These are phyloP conservation scores for Sweltsa coloradensis DNA, from an alignment of 1,140 invertebrate genomes.

Conservation along the genomic window DNA sequence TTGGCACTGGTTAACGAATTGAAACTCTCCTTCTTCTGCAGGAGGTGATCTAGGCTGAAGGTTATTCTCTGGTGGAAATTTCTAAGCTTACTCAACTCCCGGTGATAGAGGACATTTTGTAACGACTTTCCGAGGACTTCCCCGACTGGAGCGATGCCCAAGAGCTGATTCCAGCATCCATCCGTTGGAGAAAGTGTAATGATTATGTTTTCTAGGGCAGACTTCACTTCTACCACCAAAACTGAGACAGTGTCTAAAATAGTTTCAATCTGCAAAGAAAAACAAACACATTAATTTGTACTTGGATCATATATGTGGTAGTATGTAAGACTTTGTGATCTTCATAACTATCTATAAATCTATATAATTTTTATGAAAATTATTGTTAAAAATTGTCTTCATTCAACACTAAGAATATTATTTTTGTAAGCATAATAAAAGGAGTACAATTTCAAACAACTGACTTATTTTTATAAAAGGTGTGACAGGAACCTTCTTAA, in stretches of 20 bases:
- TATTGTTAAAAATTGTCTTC: too few species aligned
- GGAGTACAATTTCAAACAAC: too few species aligned
- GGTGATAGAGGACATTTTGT: slow-evolving; percentile 28
- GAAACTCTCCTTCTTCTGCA: slow-evolving; percentile 38
- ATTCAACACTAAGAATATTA: too few species aligned
- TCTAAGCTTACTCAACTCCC: slow-evolving; percentile 38
- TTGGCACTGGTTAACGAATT: slow-evolving; percentile 41
- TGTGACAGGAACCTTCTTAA: too few species aligned
- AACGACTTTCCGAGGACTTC: slow-evolving; percentile 36
- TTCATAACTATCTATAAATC: too few species aligned
- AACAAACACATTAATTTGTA: slow-evolving; percentile 15
- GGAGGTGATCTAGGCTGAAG: slow-evolving; percentile 31
- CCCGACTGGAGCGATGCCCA: slow-evolving; percentile 13
- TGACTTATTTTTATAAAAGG: too few species aligned
- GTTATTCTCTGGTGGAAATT: slow-evolving; percentile 38
- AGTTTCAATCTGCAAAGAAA: slow-evolving; percentile 33
- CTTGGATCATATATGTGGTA: background rate
- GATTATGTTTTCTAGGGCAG: slow-evolving; percentile 39
- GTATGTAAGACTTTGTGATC: too few species aligned
- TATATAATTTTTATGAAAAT: too few species aligned
- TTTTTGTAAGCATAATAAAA: too few species aligned
- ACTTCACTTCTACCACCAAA: slow-evolving; percentile 36
- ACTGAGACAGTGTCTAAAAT: slow-evolving; percentile 36
- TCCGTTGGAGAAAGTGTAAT: slow-evolving; percentile 28
- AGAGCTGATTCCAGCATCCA: slow-evolving; percentile 15